Conservation (phyloP, 2,113 vertebrate species). For the Pangasianodon hypophthalmus region DNA sequence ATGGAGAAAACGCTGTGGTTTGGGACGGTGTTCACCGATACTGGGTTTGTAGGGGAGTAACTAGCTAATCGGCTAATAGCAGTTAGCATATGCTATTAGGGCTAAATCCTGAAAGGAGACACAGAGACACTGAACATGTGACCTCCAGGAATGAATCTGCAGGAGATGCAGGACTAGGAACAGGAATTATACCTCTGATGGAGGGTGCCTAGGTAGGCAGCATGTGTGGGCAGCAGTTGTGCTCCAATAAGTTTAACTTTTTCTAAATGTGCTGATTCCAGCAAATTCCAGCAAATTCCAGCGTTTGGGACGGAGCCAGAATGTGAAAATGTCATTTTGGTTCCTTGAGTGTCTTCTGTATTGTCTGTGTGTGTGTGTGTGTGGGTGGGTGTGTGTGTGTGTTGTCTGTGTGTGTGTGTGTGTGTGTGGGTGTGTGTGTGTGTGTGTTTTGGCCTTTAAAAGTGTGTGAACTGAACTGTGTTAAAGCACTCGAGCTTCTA, state of each 20-base stretch:
- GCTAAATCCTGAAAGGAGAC: background rate
- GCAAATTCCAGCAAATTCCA: background rate
- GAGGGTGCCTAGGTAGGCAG: background rate
- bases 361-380: conserved; percentile 15
- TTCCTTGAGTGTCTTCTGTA: background rate
- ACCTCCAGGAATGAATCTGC: background rate
- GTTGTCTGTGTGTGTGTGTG: conserved; percentile 23
- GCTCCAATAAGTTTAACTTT: background rate
- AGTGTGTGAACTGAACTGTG: conserved; percentile 12
- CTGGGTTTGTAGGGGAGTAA: background rate
- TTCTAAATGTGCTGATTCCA: background rate
- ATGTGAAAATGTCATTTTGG: background rate
- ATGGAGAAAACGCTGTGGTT: background rate
- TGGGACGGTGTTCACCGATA: background rate
- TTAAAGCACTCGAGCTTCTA: background rate
- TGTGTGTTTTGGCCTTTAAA: background rate
- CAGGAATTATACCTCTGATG: background rate
- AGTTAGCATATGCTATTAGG: background rate
- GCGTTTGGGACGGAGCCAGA: background rate
- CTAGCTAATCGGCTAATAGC: background rate
- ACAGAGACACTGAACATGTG: background rate
- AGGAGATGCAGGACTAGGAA: background rate
- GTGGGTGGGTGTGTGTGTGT: conserved; percentile 19
- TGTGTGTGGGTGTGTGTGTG: conserved; percentile 17
- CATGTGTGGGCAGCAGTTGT: background rate